phyloP scores from a whole-genome alignment of 2,113 vertebrate genomes.

The Nettapus auritus region DNA sequence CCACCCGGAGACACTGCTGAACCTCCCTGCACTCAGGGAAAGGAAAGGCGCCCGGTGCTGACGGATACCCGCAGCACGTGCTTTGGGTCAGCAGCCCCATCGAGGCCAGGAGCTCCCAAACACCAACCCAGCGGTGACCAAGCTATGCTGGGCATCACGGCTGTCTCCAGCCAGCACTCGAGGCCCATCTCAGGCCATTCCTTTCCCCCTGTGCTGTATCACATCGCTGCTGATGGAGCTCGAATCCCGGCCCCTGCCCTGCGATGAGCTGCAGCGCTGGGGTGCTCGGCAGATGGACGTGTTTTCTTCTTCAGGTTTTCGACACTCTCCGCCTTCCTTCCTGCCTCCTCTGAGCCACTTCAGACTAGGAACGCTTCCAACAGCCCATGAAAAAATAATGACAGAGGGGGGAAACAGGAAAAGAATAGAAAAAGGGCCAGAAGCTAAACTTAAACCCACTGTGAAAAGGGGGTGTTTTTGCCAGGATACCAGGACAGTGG shows the following conservation, averaged over 20 bases:
- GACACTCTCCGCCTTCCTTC: not conserved
- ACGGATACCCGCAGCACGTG: accelerated
- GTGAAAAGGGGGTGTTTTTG: not conserved
- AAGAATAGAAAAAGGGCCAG: not conserved
- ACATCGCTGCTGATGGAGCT: not conserved
- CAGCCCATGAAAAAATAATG: not conserved
- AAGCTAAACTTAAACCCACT: conserved; percentile 15
- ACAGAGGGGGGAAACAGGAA: not conserved
- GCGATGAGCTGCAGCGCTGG: not conserved
- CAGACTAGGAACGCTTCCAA: not conserved
- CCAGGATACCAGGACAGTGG: not conserved
- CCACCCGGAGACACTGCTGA: not conserved
- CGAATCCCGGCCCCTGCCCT: not conserved
- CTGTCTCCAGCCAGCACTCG: not conserved
- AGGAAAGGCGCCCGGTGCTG: not conserved
- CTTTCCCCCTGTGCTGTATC: accelerated
- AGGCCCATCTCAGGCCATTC: not conserved
- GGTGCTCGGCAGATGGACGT: not conserved
- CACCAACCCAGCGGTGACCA: accelerated
- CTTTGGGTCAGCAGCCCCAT: not conserved
- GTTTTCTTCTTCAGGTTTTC: not conserved
- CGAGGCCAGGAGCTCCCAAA: not conserved
- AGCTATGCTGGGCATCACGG: not conserved
- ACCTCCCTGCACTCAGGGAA: accelerated
- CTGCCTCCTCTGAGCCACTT: not conserved